Percentiles rank a stretch among this genome's conserved stretches.
Conservation (phyloP, 1,140 invertebrate genomes). For the Idris sp. region DNA sequence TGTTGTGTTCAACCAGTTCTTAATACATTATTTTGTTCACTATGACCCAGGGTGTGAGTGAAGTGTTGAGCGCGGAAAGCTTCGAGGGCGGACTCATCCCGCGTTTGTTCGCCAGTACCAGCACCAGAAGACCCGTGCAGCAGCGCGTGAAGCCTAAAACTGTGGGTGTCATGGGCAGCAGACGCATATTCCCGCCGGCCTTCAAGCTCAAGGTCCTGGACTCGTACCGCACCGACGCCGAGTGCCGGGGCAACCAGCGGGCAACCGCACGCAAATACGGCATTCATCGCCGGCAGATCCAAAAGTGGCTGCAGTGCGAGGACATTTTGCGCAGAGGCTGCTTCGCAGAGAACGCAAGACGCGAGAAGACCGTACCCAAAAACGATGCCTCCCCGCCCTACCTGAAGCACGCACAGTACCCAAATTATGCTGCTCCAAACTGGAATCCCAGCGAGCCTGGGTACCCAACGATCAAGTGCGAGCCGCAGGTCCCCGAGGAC, state of each 20-base stretch:
- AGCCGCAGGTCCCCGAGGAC: background rate
- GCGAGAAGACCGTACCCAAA: slow-evolving; percentile 39
- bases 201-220: slow-evolving; percentile 92
- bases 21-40: no score
- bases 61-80: slow-evolving; percentile 77
- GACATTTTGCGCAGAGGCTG: slow-evolving; percentile 84
- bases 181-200: slow-evolving; percentile 89
- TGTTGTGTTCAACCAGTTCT: no score
- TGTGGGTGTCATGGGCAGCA: slow-evolving; percentile 82
- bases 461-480: no score
- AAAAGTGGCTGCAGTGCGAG: slow-evolving; percentile 92
- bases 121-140: no score
- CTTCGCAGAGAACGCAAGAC: slow-evolving; percentile 76
- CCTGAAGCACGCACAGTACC: slow-evolving; percentile 75
- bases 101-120: no score
- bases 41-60: slow-evolving; percentile 81
- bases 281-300: slow-evolving; percentile 90
- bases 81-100: no score
- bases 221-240: slow-evolving; percentile 88
- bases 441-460: no score
- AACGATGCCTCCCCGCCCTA: slow-evolving; percentile 66
- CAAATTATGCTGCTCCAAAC: no score
- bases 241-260: slow-evolving; percentile 90
- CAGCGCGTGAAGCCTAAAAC: slow-evolving; percentile 75
- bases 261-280: slow-evolving; percentile 92